These are phyloP conservation scores for Ectemnius lituratus DNA, from an alignment of 2,888 invertebrate genomes.

Conservation along the genomic window DNA sequence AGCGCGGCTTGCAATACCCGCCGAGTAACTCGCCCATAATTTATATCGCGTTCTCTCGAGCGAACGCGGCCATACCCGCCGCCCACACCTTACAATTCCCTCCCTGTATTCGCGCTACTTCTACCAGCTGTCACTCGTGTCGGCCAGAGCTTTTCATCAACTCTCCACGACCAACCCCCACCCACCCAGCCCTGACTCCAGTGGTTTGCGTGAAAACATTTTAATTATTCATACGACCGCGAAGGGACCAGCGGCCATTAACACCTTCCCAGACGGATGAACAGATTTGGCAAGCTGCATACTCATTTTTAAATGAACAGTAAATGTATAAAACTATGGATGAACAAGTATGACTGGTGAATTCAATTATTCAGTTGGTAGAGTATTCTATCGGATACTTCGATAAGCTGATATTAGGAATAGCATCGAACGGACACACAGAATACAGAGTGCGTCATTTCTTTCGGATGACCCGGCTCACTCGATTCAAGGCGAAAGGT, in stretches of 20 bases:
- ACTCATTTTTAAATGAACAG: too few relatives aligned
- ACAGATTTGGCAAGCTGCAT: too few relatives aligned
- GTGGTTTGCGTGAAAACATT: constrained; percentile 17
- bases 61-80: constrained; percentile 5
- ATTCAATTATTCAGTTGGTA: too few relatives aligned
- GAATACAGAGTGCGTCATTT: too few relatives aligned
- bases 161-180: not conserved
- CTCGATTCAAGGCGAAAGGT: too few relatives aligned
- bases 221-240: constrained; percentile 30
- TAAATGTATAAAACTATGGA: too few relatives aligned
- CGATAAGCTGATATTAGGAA: too few relatives aligned
- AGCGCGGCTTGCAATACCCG: constrained; percentile 65
- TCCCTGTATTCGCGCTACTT: not conserved
- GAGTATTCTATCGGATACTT: too few relatives aligned
- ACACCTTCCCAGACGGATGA: too few relatives aligned
- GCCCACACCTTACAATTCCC: constrained; percentile 11
- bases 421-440: too few relatives aligned
- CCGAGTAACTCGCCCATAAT: constrained; percentile 66
- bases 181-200: not conserved
- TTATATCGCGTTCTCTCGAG: constrained; percentile 62
- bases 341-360: too few relatives aligned
- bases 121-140: not conserved
- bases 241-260: not conserved
- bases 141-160: not conserved
- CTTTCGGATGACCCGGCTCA: too few relatives aligned